Evolutionary conservation across 2,113 vertebrate genomes (phyloP), one percentile per base, ranked within the genome.

Genomic region (Prunella fulvescens): DNA sequence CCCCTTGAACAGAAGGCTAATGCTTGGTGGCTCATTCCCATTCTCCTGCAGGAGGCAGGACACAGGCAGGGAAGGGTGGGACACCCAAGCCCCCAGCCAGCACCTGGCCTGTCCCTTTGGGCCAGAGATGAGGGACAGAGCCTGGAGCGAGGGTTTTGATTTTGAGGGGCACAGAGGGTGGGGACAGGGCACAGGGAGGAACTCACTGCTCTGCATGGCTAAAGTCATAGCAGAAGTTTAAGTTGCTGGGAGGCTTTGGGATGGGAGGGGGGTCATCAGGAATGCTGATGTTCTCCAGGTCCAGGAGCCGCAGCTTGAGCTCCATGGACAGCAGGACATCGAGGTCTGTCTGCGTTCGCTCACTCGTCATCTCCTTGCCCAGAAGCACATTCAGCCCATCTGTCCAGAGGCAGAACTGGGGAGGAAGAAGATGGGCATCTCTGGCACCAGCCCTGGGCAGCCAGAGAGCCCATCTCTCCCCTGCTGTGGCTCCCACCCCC

Each of bases 311-410:
- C 96, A 99, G 98, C 94, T 99, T 99, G 64, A 99, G 99, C 96
- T 99, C 99, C 99, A 99, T 99, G 19, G 99, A 99, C 51, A 99
- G 98, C 83, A 99, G 98, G 93, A 99, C 98, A 66, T 99, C 99
- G 77, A 99, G 98, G 94, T 99, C 99, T 4, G 98, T 99, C 89
- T 98, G 98, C 28, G 98, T 99, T 86, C 98, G 97, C 73, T 99
- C 99, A 1, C 99, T 99, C 26, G 96, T 98, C 99, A 99, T 99
- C 44, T 99, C 98, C 56, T 97, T 98, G 53, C 99, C 99, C 86
- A 99, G 98, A 24, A 99, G 98, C 54, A 99, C 98, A 0, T 97
- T 99, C 94, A 99, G 97, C 22, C 99, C 99, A 6, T 99, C 99
- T 0, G 98, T 99, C 99, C 99, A 99, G 93, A 99, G 96, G 98